phyloP scores from a whole-genome alignment of 2,797 vertebrate genomes.

The Crax fasciolata region DNA sequence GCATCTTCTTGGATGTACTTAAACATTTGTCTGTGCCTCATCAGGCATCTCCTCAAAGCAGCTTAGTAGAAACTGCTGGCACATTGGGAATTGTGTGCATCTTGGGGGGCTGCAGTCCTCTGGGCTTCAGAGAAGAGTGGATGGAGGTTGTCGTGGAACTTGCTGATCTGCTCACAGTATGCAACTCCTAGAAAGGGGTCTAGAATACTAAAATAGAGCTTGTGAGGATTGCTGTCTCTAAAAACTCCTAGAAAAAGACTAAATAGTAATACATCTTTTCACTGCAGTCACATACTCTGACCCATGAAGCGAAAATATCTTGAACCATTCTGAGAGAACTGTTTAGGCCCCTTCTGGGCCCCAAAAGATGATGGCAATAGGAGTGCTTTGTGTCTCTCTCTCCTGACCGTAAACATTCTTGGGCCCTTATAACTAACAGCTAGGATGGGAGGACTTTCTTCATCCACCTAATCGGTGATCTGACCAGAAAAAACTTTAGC shows the following conservation, averaged over 20 bases:
- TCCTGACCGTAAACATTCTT: neutral
- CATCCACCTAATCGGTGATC: neutral
- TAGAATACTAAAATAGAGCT: neutral
- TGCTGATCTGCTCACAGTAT: neutral
- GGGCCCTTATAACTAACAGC: neutral
- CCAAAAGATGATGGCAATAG: neutral
- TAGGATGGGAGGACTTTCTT: neutral
- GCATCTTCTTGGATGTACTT: neutral
- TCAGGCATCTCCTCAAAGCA: neutral
- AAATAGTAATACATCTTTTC: neutral
- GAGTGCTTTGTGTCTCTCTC: neutral
- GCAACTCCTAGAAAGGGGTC: neutral
- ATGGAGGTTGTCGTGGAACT: fast-evolving
- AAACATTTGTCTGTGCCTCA: neutral
- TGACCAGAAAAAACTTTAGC: conserved; percentile 36
- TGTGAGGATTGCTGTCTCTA: neutral
- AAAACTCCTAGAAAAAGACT: neutral
- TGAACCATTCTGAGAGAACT: neutral
- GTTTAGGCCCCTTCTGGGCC: neutral
- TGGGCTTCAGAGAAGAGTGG: neutral
- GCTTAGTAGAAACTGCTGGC: neutral
- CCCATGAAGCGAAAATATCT: neutral
- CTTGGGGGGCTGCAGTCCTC: neutral
- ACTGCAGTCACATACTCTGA: neutral
- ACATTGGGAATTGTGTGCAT: neutral